Evolutionary conservation across 2,113 vertebrate genomes (phyloP).

Genomic region (Tringa solitaria): DNA sequence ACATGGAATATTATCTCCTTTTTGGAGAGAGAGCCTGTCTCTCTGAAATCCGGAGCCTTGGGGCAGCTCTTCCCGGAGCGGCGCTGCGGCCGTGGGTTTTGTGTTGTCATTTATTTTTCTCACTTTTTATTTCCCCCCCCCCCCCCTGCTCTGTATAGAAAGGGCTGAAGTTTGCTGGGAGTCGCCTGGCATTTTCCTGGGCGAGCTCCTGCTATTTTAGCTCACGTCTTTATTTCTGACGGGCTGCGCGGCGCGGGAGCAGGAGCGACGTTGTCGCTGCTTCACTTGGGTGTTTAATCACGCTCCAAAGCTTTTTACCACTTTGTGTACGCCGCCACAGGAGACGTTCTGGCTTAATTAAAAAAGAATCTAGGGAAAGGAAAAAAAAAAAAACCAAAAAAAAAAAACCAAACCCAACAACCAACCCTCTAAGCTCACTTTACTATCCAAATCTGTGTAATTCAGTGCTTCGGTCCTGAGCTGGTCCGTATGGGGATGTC

Average conservation of each 20-base stretch:
- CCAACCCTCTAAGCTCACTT: neutral
- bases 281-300: neutral
- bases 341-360: neutral
- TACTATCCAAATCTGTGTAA: neutral
- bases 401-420: too few species aligned
- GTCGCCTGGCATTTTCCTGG: neutral
- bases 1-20: neutral
- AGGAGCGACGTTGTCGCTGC: neutral
- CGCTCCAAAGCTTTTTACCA: neutral
- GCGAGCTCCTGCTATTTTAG: neutral
- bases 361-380: neutral
- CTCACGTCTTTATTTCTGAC: neutral
- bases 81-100: neutral
- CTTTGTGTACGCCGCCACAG: neutral
- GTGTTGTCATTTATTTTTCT: neutral
- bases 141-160: rapidly evolving
- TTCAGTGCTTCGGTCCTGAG: neutral
- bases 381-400: neutral
- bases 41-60: neutral
- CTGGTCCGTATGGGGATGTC: neutral
- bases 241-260: neutral
- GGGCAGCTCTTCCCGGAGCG: neutral
- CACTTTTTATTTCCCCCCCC: too few species aligned
- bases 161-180: neutral
- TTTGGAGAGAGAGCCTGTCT: neutral